Conservation (phyloP, 2,113 vertebrate genomes). For the Pedionomus torquatus region DNA sequence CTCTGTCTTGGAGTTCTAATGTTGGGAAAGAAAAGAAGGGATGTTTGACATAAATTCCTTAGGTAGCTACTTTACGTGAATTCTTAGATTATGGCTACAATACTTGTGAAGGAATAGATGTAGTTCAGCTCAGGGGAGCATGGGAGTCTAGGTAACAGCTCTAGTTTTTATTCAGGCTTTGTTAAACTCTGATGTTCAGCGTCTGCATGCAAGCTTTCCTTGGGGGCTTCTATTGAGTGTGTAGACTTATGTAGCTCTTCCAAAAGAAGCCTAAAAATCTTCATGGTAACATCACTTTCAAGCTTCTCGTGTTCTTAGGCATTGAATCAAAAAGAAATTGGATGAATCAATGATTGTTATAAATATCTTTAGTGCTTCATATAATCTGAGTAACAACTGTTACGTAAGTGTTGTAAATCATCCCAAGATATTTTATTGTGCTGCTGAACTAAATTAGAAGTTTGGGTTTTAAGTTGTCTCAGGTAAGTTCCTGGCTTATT, state of each 20-base stretch:
- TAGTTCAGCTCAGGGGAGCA: neutral
- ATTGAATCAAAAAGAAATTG: neutral
- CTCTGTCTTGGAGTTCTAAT: neutral
- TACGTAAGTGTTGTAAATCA: neutral
- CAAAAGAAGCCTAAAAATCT: neutral
- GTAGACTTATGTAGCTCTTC: neutral
- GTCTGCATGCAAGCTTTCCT: neutral
- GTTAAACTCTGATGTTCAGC: neutral
- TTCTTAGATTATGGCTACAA: neutral
- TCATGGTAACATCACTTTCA: neutral
- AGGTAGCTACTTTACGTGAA: neutral
- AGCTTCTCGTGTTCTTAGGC: neutral
- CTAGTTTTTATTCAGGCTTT: neutral
- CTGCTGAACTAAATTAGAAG: neutral
- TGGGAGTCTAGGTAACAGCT: neutral
- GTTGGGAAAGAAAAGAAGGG: neutral
- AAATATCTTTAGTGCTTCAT: neutral
- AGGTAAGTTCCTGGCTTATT: neutral
- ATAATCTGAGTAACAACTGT: neutral
- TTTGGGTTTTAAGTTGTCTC: neutral
- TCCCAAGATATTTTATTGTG: neutral
- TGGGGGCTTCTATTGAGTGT: neutral
- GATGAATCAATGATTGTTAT: neutral
- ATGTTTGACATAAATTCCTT: neutral
- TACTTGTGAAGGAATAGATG: neutral